phyloP scores from a whole-genome alignment of 2,113 vertebrate species.

The Corydoras maculifer region DNA sequence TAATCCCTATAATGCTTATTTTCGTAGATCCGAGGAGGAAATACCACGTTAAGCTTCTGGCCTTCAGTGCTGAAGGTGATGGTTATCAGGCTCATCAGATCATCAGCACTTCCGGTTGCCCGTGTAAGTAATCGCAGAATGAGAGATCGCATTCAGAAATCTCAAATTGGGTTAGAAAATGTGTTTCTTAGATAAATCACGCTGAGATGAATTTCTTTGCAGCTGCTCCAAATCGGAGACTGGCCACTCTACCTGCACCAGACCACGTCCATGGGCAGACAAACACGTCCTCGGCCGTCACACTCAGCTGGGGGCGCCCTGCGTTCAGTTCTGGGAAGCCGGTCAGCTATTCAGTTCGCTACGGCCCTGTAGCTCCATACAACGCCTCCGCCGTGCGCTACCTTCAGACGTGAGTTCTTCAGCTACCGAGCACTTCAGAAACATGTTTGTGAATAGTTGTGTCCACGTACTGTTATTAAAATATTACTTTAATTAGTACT shows the following conservation, averaged over 20 bases:
- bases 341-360: slow-evolving; percentile 88
- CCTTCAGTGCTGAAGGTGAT: slow-evolving; percentile 78
- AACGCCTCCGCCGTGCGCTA: slow-evolving; percentile 84
- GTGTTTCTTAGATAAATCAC: too few species aligned
- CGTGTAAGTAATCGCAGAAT: slow-evolving; percentile 73
- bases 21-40: slow-evolving; percentile 85
- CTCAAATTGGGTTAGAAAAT: not conserved
- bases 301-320: slow-evolving; percentile 83
- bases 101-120: slow-evolving; percentile 84
- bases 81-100: slow-evolving; percentile 94
- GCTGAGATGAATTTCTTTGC: not conserved
- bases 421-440: too few species aligned
- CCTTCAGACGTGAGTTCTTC: slow-evolving; percentile 78
- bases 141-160: not conserved
- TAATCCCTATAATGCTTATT: not conserved
- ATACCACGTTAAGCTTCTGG: slow-evolving; percentile 87
- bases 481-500: too few species aligned
- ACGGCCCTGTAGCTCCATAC: slow-evolving; percentile 83
- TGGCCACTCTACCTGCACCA: slow-evolving; percentile 80
- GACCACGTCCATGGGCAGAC: slow-evolving; percentile 79
- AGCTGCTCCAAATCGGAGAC: slow-evolving; percentile 84
- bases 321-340: slow-evolving; percentile 76
- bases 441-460: too few species aligned
- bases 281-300: slow-evolving; percentile 76
- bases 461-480: too few species aligned